phyloP scores from a whole-genome alignment of 2,888 invertebrate genomes.

The Argyra leucocephala region DNA sequence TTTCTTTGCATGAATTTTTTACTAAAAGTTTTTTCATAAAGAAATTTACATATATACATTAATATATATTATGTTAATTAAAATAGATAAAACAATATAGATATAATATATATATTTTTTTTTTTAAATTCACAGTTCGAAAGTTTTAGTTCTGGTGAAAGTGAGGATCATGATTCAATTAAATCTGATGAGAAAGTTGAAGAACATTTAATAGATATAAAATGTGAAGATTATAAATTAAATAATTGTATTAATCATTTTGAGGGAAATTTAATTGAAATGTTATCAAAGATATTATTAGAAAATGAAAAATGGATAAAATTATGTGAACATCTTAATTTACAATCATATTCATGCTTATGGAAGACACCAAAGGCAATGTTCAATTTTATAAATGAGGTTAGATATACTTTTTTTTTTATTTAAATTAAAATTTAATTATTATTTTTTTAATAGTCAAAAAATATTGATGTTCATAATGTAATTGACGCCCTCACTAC shows the following conservation, averaged over 20 bases:
- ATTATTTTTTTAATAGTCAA: background rate
- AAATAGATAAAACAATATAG: background rate
- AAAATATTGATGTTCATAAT: background rate
- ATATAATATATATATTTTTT: background rate
- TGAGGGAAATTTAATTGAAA: slow-evolving; percentile 38
- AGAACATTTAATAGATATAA: slow-evolving; percentile 15
- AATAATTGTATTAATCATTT: slow-evolving; percentile 29
- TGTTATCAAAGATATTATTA: slow-evolving; percentile 49
- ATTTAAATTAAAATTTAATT: background rate
- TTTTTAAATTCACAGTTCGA: background rate
- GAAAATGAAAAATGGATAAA: slow-evolving; percentile 50
- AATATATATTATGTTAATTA: background rate
- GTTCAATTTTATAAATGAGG: slow-evolving; percentile 44
- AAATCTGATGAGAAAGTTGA: slow-evolving; percentile 25
- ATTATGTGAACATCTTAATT: slow-evolving; percentile 48
- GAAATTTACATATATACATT: background rate
- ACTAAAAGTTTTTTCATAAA: too few species aligned
- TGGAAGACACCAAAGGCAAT: slow-evolving; percentile 51
- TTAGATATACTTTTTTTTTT: background rate
- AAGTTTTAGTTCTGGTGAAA: slow-evolving; percentile 25
- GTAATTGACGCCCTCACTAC: background rate
- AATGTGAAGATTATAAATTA: slow-evolving; percentile 29
- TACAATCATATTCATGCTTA: slow-evolving; percentile 46
- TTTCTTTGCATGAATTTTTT: too few species aligned
- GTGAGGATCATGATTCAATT: slow-evolving; percentile 23